Base-by-base conservation (phyloP, 2,113 vertebrate genomes). In the Labeo catla region DNA sequence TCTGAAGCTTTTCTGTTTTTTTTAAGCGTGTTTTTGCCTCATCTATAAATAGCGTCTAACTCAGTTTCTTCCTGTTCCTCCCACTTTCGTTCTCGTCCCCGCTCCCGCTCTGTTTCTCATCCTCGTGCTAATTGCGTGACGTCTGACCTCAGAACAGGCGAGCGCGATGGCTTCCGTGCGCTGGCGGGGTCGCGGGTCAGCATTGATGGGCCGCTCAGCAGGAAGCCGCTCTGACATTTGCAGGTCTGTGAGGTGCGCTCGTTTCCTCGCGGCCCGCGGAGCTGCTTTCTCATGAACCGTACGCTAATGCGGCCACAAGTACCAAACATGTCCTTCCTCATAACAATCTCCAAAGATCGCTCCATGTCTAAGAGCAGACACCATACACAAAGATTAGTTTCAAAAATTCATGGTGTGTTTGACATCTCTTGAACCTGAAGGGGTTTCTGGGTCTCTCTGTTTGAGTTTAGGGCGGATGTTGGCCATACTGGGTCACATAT, bases 151-250 rank as follows among this genome's bases (percentile, higher is more conserved):
- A 66, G 68, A 74, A 45, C 63, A 76, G 23, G 13, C 2, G n/a
- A 83, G 61, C 16, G 54, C 76, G 43, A 74, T 74, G 7, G 21
- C 16, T 54, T 49, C n/a, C 8, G 47, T 28, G 63, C 39, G 39
- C 39, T 5, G 45, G 49, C 54, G 47, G 28, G 63, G 39, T 88
- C 84, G 80, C 21, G 28, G 80, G 73, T 65, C 65, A 43, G 2
- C 54, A 78, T 78, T 57, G 84, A 86, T 86, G 15, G 72, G 45
- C 50, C 28, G 15, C 52, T 61, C 87, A 57, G 87, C 76, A 83
- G 57, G 81, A 84, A 61, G 50, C 36, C 76, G 19, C 74, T 88
- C 72, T 85, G 76, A 84, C 68, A 59, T 86, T 84, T 88, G 19
- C 15, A 43, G 81, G 66, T 49, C 47, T 45, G 57, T 68, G 78